phyloP scores from a whole-genome alignment of 2,113 vertebrate genomes.

The Hypanus sabinus region DNA sequence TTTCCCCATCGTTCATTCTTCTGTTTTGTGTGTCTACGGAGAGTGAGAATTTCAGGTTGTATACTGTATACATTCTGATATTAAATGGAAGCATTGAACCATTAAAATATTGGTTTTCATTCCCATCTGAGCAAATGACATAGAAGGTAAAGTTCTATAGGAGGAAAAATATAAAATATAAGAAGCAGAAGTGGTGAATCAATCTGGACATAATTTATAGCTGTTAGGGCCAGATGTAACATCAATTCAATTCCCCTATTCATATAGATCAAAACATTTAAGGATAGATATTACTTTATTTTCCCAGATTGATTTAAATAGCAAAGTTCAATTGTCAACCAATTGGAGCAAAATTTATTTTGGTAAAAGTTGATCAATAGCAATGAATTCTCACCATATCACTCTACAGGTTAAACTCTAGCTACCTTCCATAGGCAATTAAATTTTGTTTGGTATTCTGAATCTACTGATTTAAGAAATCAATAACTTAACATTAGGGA shows the following conservation, averaged over 20 bases:
- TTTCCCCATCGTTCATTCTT: too few species aligned
- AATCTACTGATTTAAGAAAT: neutral
- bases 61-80: too few species aligned
- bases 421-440: neutral
- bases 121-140: neutral
- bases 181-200: neutral
- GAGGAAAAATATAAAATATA: neutral
- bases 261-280: neutral
- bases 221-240: neutral
- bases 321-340: neutral
- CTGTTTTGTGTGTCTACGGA: too few species aligned
- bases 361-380: neutral
- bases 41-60: too few species aligned
- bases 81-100: too few species aligned
- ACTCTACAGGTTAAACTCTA: neutral
- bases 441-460: neutral
- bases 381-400: neutral
- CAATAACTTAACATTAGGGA: neutral
- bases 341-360: neutral
- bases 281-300: neutral
- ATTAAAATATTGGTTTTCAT: neutral
- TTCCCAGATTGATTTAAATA: neutral
- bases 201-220: neutral
- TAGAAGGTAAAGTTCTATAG: neutral
- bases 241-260: neutral